Evolutionary conservation across 1,140 invertebrate genomes (phyloP), one percentile per base, ranked within the genome.

Genomic region (Phocides pigmalion): DNA sequence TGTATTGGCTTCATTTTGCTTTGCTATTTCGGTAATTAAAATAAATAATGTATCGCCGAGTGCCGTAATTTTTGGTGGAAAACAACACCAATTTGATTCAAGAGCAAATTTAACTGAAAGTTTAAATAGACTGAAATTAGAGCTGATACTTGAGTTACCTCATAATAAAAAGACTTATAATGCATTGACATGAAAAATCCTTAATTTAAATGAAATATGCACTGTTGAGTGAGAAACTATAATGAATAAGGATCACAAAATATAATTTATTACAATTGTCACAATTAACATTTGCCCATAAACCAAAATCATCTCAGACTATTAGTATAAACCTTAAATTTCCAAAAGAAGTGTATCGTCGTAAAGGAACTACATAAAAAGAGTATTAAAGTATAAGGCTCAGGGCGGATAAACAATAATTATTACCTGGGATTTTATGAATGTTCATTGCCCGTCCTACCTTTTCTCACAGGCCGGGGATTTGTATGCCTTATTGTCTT

Each of bases 1-100:
- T 72, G 69, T 81, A 79, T 79, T 77, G 70, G 70, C 76, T 71
- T 72, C 65, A 58, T 67, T 75, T 62, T 65, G 64, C 35, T 56
- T 46, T 44, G 56, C 56, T 59, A 46, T 59, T 46, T 46, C n/a
- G 25, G 25, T 59, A 47, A 59, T 59, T 59, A 59, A 59, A 59
- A 59, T 59, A 59, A 59, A 59, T 47, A 59, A 47, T 59, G 22
- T 59, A 59, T 59, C 25, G 35, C 15, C 14, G 39, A 35, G 25
- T 20, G 22, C 56, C 25, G 25, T 20, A 59, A n/a, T 12, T 46
- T 59, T 46, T 47, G n/a, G 16, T 59, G 32, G 28, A 35, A 20
- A 59, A 17, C 14, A 44, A 32, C 41, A 12, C 54, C 25, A 58
- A 44, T 20, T 56, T 54, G 20, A 20, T 53, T 39, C 35, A 42